Base-by-base conservation (phyloP, 2,888 invertebrate species). In the Isotomurus palustris region DNA sequence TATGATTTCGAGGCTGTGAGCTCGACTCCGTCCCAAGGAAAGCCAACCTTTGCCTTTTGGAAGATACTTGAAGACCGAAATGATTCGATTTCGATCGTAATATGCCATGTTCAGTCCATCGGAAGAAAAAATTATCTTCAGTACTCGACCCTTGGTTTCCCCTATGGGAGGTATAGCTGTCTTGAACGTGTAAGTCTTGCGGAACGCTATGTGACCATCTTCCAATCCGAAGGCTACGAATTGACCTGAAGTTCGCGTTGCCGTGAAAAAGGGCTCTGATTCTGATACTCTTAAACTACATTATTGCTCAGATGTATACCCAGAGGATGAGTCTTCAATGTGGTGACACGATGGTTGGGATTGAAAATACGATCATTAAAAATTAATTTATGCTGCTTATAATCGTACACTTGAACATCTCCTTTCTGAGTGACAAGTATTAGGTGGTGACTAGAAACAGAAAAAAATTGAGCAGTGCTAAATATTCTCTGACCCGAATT, bases 21-120 rank as follows among this genome's bases (percentile, higher is more conserved):
- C 78, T 45, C 81, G 76, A 62, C 82, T 79, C 73, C 84, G 84
- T 12, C 83, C 85, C 24, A 81, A 58, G 60, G 80, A 80, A 1
- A 67, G 62, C 84, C 84, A 85, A 0, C 44, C 28, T n/a, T 49
- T 43, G 27, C 55, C 56, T 49, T 62, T 62, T 12, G 62, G 53
- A 14, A 62, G 25, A 43, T 62, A 62, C n/a, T 49, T 55, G 10
- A 55, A 14, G 1, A 62, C 29, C 1, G 52, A 55, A 1, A 62
- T 40, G n/a, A 27, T 17, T 21, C 27, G 28, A 35, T 50, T 17
- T 3, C 10, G 14, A 49, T 53, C 44, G 41, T 44, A 59, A 41
- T 60, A 57, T 21, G 60, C 64, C 48, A 68, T 53, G 14, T 58
- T 53, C n/a, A 66, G 53, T 3, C 70, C 70, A 54, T 68, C 65